phyloP scores from a whole-genome alignment of 2,888 invertebrate genomes.

The Pimpla rufipes region DNA sequence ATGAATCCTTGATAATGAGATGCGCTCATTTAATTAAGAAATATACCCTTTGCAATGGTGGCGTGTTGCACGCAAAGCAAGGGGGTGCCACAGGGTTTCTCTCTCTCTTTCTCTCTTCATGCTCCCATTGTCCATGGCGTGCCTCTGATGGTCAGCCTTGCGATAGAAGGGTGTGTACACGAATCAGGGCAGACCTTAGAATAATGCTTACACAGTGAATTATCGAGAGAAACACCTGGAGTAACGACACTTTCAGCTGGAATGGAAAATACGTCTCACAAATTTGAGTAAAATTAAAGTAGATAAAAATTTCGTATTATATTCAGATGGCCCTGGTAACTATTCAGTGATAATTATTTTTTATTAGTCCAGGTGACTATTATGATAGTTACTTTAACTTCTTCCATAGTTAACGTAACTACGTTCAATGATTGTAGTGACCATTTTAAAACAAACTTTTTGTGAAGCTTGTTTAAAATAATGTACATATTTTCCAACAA shows the following conservation, averaged over 20 bases:
- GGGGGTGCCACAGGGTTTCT: conserved; percentile 46
- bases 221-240: not conserved
- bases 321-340: no score
- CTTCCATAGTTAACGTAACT: no score
- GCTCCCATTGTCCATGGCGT: conserved; percentile 32
- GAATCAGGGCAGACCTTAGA: conserved; percentile 33
- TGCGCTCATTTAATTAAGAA: conserved; percentile 51
- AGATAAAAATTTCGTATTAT: not conserved
- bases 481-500: no score
- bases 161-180: conserved; percentile 38
- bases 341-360: no score
- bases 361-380: no score
- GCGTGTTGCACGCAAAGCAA: conserved; percentile 48
- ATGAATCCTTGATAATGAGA: conserved; percentile 33
- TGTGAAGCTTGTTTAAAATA: no score
- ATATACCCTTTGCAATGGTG: conserved; percentile 19
- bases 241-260: not conserved
- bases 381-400: no score
- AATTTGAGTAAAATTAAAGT: not conserved
- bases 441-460: no score
- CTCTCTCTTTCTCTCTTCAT: not conserved
- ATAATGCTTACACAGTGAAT: conserved; percentile 18
- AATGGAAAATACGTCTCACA: not conserved
- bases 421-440: no score
- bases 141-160: not conserved